Percentiles rank a stretch among this genome's conserved stretches.
These are phyloP conservation scores for Amphiura filiformis DNA, from an alignment of 35 echinoderm and acorn worm species.

Conservation along the genomic window DNA sequence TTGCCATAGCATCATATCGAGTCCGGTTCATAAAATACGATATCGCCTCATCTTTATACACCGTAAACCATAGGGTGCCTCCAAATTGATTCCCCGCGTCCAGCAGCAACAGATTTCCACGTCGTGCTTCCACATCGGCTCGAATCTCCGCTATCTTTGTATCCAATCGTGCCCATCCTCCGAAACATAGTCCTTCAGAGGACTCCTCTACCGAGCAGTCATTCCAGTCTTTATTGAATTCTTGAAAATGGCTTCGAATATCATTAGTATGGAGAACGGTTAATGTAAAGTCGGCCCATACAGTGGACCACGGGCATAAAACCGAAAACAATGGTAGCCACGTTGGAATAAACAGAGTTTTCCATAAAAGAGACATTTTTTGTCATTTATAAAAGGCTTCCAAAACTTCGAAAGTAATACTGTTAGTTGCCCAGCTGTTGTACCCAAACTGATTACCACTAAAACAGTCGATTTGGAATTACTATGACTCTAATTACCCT, in stretches of 20 bases:
- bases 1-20: not conserved
- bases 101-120: constrained; percentile 39
- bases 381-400: no score
- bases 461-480: no score
- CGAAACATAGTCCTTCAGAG: constrained; percentile 49
- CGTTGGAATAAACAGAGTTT: no score
- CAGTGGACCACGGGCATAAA: no score
- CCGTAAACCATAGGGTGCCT: not conserved
- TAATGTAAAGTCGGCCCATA: constrained; percentile 1
- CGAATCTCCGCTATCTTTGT: constrained; percentile 80
- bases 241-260: constrained; percentile 69
- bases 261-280: constrained; percentile 91
- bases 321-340: no score
- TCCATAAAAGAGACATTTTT: no score
- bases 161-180: constrained; percentile 64
- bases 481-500: no score
- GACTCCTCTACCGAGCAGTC: constrained; percentile 45
- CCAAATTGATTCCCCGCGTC: not conserved
- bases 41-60: not conserved
- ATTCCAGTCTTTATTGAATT: constrained; percentile 48
- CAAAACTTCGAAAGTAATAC: no score
- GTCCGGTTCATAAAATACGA: not conserved
- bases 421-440: no score
- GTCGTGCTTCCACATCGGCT: not conserved
- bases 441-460: no score